Percentiles rank a stretch among this genome's conserved stretches.
Conservation (phyloP, 2,888 invertebrate species). For the Nipponacmea schrenckii region DNA sequence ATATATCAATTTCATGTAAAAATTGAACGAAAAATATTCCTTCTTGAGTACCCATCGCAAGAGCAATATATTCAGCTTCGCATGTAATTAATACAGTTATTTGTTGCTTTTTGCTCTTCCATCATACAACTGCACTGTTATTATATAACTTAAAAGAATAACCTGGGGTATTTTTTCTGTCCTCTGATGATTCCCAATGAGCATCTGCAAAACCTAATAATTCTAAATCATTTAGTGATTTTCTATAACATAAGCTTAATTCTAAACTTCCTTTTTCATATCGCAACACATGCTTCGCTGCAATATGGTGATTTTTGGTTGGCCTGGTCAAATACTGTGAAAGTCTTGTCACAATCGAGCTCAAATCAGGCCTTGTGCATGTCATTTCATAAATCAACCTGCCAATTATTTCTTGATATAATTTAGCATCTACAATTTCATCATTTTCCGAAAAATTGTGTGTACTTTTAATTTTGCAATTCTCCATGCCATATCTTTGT, state of each 20-base stretch:
- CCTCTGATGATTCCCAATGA: background rate
- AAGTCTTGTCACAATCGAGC: slow-evolving; percentile 21
- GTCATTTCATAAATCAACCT: slow-evolving; percentile 21
- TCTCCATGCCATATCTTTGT: slow-evolving; percentile 7
- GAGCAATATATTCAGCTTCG: slow-evolving; percentile 31
- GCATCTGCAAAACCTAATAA: background rate
- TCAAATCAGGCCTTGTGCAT: slow-evolving; percentile 18
- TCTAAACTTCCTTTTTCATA: too few relatives aligned
- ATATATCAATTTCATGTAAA: background rate
- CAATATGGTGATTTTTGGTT: slow-evolving; percentile 1
- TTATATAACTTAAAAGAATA: too few relatives aligned
- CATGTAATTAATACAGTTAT: slow-evolving; percentile 26
- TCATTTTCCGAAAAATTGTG: background rate
- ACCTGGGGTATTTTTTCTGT: too few relatives aligned
- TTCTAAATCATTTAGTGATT: background rate
- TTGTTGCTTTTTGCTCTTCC: slow-evolving; percentile 13
- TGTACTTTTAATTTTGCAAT: slow-evolving; percentile 18
- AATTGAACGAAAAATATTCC: background rate
- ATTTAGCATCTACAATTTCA: background rate
- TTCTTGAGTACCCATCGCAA: background rate
- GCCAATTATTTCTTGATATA: slow-evolving; percentile 14
- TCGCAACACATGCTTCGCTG: slow-evolving; percentile 21
- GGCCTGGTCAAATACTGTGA: slow-evolving; percentile 22
- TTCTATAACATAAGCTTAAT: slow-evolving; percentile 12
- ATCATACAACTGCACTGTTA: background rate